Evolutionary conservation across 2,888 invertebrate genomes (phyloP).

Genomic region (Scotopteryx bipunctaria): DNA sequence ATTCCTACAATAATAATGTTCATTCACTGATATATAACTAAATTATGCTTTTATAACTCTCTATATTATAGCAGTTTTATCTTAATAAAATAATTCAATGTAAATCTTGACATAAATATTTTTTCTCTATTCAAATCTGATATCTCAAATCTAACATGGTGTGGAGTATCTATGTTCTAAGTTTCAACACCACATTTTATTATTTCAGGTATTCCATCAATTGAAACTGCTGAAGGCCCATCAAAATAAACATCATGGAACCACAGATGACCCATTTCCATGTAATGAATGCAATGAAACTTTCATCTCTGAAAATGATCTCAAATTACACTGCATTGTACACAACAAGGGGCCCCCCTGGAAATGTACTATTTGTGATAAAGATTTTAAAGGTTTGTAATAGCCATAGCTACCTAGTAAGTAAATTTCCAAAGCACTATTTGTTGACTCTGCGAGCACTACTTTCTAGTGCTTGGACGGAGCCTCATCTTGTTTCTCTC

Average conservation of each 20-base stretch:
- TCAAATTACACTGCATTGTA: slow-evolving; percentile 72
- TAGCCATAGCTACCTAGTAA: slow-evolving; percentile 31
- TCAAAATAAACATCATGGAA: slow-evolving; percentile 44
- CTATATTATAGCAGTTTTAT: no score
- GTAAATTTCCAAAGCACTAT: no score
- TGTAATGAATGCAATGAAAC: slow-evolving; percentile 73
- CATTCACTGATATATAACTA: slow-evolving; percentile 10
- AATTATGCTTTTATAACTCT: no score
- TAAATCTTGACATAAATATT: no score
- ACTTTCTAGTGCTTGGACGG: no score
- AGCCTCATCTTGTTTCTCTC: no score
- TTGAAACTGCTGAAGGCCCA: slow-evolving; percentile 50
- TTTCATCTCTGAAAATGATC: slow-evolving; percentile 74
- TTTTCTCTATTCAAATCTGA: no score
- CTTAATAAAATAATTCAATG: no score
- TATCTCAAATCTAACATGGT: no score
- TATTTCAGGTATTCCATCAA: slow-evolving; percentile 59
- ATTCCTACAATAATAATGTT: slow-evolving; percentile 17
- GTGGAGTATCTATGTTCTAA: no score
- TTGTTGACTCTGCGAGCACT: no score
- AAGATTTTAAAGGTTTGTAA: slow-evolving; percentile 72
- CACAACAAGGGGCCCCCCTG: slow-evolving; percentile 65
- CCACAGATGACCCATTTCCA: slow-evolving; percentile 36
- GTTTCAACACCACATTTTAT: no score
- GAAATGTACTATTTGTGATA: slow-evolving; percentile 75